A percentile compares a stretch with the other conserved stretches of the same genome.
phyloP scores from a whole-genome alignment of 30 jellyfish, hydroid and myxozoan genomes.

The Mastigias papua region DNA sequence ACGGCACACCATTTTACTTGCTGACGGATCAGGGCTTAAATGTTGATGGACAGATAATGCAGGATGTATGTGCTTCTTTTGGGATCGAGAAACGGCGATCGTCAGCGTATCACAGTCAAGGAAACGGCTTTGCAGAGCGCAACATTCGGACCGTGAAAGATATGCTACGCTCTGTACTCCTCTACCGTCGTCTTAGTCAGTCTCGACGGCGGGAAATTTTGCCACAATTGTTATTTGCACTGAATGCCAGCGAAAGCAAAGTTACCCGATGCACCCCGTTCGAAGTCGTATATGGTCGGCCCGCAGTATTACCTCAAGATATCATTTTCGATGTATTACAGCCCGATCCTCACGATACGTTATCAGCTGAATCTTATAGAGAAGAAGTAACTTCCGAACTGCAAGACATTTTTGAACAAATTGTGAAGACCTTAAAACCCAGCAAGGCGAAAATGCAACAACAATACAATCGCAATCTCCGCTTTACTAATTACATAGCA shows the following conservation, averaged over 20 bases:
- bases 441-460: conserved; percentile 35
- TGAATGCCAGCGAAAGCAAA: conserved; percentile 54
- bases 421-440: neutral
- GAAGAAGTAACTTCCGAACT: neutral
- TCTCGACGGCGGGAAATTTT: conserved; percentile 29
- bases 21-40: conserved; percentile 51
- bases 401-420: conserved; percentile 14
- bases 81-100: conserved; percentile 39
- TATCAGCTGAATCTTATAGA: conserved; percentile 8
- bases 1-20: conserved; percentile 28
- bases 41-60: conserved; percentile 34
- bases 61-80: conserved; percentile 15
- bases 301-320: conserved; percentile 52
- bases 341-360: conserved; percentile 4
- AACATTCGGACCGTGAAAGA: conserved; percentile 67
- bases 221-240: conserved; percentile 39
- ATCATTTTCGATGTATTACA: neutral
- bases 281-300: conserved; percentile 44
- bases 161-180: conserved; percentile 41
- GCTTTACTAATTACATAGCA: conserved; percentile 31
- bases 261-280: conserved; percentile 61
- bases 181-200: conserved; percentile 42
- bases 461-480: conserved; percentile 58
- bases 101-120: conserved; percentile 42
- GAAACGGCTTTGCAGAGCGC: conserved; percentile 68